Evolutionary conservation across 2,888 invertebrate genomes (phyloP).

Genomic region (Orthonevra nobilis): DNA sequence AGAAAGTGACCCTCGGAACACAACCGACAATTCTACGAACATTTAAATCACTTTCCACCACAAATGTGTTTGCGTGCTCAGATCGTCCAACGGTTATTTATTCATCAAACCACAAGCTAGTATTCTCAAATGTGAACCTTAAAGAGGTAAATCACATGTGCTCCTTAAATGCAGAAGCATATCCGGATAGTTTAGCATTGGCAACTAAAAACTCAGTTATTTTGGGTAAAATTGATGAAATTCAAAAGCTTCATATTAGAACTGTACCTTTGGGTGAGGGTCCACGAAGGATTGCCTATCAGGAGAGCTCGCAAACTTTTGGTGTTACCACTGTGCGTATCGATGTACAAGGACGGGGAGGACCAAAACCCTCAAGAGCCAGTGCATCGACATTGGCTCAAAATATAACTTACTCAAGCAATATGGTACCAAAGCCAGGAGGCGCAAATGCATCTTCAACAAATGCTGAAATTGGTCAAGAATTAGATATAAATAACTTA

Average conservation of each 20-base stretch:
- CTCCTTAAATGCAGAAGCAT: conserved; percentile 96
- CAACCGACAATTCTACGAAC: conserved; percentile 96
- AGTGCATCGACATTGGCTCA: conserved; percentile 90
- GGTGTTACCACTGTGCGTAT: conserved; percentile 95
- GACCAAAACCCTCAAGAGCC: conserved; percentile 84
- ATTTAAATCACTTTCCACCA: conserved; percentile 93
- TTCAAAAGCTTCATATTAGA: conserved; percentile 97
- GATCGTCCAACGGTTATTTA: conserved; percentile 99
- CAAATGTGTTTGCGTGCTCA: conserved; percentile 99
- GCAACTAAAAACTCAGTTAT: conserved; percentile 82
- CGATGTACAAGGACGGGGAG: conserved; percentile 91
- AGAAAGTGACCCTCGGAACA: conserved; percentile 97
- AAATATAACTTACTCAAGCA: conserved; percentile 83
- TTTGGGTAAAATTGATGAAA: conserved; percentile 98
- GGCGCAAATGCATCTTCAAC: conserved; percentile 79
- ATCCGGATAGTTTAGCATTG: conserved; percentile 88
- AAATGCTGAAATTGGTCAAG: conserved; percentile 84
- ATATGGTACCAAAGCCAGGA: conserved; percentile 81
- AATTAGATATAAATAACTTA: conserved; percentile 94
- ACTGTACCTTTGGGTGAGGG: conserved; percentile 97
- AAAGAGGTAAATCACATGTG: conserved; percentile 99
- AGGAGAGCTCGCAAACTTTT: conserved; percentile 95
- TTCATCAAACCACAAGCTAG: conserved; percentile 98
- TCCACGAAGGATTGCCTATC: conserved; percentile 96
- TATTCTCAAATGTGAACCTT: conserved; percentile 98